Evolutionary conservation across 2,797 vertebrate species (phyloP).

Genomic region (Decapterus maruadsi): DNA sequence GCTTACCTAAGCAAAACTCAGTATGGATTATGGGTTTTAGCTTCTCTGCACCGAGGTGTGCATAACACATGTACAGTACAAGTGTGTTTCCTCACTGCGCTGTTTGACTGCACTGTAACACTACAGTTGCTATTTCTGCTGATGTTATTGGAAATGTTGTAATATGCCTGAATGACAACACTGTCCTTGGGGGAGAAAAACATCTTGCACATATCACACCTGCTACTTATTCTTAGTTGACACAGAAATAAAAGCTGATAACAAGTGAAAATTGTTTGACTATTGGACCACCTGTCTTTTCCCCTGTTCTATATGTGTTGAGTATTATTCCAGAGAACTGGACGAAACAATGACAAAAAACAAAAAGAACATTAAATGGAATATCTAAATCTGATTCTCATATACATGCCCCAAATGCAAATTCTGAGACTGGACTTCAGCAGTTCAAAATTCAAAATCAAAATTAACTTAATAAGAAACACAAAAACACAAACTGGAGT

Average conservation of each 20-base stretch:
- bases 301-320: neutral
- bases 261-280: neutral
- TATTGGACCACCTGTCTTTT: neutral
- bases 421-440: too few species aligned
- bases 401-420: too few species aligned
- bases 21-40: slow-evolving; percentile 59
- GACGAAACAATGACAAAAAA: neutral
- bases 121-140: slow-evolving; percentile 1
- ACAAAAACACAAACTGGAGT: too few species aligned
- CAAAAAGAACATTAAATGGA: too few species aligned
- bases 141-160: neutral
- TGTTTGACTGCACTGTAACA: slow-evolving; percentile 26
- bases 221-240: neutral
- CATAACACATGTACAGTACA: slow-evolving; percentile 28
- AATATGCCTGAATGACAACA: neutral
- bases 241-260: neutral
- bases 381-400: neutral
- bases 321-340: neutral
- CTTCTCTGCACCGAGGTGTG: slow-evolving; percentile 36
- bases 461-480: too few species aligned
- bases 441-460: too few species aligned
- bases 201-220: neutral
- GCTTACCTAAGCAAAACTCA: slow-evolving; percentile 78
- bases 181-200: neutral
- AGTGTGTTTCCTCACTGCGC: slow-evolving; percentile 13